Percentiles rank a stretch among this genome's conserved stretches.
Evolutionary conservation across 1,140 invertebrate species (phyloP).

Genomic region (Ylistrum balloti): DNA sequence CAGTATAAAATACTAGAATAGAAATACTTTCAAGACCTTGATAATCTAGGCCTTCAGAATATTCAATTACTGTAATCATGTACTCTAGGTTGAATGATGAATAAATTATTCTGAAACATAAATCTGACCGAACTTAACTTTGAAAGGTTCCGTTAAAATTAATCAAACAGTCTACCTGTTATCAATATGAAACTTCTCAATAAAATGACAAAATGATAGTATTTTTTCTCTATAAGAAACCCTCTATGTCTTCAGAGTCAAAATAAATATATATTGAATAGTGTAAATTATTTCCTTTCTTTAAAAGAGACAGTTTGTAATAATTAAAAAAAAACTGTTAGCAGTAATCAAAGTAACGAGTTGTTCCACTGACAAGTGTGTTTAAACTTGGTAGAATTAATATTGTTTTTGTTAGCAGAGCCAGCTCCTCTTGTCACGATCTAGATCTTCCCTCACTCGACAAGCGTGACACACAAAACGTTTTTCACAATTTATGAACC

Average conservation of each 20-base stretch:
- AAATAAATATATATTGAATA: neutral
- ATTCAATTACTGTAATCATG: conserved; percentile 36
- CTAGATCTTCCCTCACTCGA: conserved; percentile 30
- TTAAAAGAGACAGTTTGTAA: neutral
- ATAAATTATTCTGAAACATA: neutral
- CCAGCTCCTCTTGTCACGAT: neutral
- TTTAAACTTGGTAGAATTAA: conserved; percentile 14
- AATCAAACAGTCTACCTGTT: neutral
- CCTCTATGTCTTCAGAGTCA: neutral
- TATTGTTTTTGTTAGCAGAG: conserved; percentile 16
- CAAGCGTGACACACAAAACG: conserved; percentile 37
- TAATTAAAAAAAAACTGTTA: neutral
- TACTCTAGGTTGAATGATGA: neutral
- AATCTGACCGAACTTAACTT: conserved; percentile 15
- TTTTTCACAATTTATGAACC: conserved; percentile 40
- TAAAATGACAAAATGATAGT: neutral
- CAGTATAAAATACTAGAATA: neutral
- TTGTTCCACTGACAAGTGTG: neutral
- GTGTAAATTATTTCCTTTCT: neutral
- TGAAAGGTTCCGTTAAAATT: neutral
- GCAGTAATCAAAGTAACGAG: neutral
- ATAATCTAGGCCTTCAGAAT: neutral
- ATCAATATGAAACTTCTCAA: neutral
- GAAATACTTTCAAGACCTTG: neutral
- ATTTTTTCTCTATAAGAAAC: neutral